Percentiles rank a stretch among this genome's conserved stretches.
These are phyloP conservation scores for Zeus faber DNA, from an alignment of 2,113 vertebrate species.

Conservation along the genomic window DNA sequence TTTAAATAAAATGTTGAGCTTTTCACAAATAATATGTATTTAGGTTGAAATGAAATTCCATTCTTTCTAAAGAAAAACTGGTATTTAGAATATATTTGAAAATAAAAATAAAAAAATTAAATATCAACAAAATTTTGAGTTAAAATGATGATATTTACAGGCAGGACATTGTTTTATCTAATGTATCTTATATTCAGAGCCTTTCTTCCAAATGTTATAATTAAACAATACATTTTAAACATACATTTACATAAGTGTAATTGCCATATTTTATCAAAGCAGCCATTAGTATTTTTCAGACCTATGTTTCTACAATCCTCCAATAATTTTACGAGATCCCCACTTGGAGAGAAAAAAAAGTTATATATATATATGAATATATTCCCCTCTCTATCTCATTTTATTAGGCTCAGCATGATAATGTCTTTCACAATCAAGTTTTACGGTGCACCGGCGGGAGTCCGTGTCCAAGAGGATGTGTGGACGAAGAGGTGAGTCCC, in stretches of 20 bases:
- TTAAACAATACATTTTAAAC: slow-evolving; percentile 10
- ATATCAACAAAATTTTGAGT: too few relatives aligned
- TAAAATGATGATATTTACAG: too few relatives aligned
- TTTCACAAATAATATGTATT: too few relatives aligned
- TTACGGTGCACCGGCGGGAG: slow-evolving; percentile 62
- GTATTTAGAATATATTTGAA: not conserved
- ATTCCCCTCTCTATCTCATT: slow-evolving; percentile 34
- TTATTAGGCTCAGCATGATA: slow-evolving; percentile 65
- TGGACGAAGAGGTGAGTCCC: slow-evolving; percentile 67
- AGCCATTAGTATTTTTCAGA: too few relatives aligned
- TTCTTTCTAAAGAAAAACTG: too few relatives aligned
- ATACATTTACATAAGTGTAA: slow-evolving; percentile 27
- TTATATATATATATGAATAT: not conserved
- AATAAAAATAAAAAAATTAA: not conserved
- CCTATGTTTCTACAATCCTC: slow-evolving; percentile 1
- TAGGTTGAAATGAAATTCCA: too few relatives aligned
- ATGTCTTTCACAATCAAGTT: slow-evolving; percentile 74
- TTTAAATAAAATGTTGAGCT: too few relatives aligned
- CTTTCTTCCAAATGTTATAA: slow-evolving; percentile 15
- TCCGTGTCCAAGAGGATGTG: slow-evolving; percentile 45
- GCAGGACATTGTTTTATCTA: too few relatives aligned
- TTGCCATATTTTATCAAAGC: too few relatives aligned
- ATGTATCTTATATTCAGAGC: too few relatives aligned
- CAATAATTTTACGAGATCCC: not conserved
- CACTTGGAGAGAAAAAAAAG: not conserved